Evolutionary conservation across 2,797 vertebrate genomes (phyloP).

Genomic region (Dermochelys coriacea): DNA sequence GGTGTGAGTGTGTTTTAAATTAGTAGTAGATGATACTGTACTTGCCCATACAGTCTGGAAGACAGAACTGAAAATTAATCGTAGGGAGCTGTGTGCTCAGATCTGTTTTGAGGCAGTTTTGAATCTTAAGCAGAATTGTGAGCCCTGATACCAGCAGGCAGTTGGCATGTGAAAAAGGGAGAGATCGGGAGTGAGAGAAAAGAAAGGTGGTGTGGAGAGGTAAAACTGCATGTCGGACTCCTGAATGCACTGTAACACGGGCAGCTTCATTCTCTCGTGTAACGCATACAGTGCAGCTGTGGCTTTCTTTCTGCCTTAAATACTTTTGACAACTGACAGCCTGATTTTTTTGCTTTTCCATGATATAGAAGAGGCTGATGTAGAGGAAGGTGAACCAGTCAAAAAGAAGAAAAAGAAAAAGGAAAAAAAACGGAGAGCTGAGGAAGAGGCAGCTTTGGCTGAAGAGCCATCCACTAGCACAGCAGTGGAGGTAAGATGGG

Average conservation of each 20-base stretch:
- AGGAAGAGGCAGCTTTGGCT: slow-evolving; percentile 71
- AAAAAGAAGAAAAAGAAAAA: slow-evolving; percentile 86
- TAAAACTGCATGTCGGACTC: neutral
- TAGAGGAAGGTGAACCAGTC: slow-evolving; percentile 66
- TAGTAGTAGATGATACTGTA: neutral
- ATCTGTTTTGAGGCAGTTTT: neutral
- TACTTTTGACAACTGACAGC: neutral
- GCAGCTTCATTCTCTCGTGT: neutral
- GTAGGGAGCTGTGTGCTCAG: neutral
- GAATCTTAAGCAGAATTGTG: neutral
- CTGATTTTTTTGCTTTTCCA: neutral
- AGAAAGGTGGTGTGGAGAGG: neutral
- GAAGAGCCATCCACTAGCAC: slow-evolving; percentile 75
- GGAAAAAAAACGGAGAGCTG: slow-evolving; percentile 77
- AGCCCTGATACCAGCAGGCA: neutral
- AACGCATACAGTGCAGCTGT: neutral
- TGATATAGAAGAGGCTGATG: slow-evolving; percentile 42
- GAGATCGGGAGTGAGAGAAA: neutral
- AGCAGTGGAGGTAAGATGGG: slow-evolving; percentile 67
- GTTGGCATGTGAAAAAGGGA: neutral
- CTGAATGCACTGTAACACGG: neutral
- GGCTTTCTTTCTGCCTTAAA: neutral
- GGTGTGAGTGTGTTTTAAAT: neutral
- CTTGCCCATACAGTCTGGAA: neutral
- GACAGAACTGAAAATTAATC: slow-evolving; percentile 1